Evolutionary conservation across 2,888 invertebrate species (phyloP), one percentile per base, ranked within the genome.

Genomic region (Elegia similella): DNA sequence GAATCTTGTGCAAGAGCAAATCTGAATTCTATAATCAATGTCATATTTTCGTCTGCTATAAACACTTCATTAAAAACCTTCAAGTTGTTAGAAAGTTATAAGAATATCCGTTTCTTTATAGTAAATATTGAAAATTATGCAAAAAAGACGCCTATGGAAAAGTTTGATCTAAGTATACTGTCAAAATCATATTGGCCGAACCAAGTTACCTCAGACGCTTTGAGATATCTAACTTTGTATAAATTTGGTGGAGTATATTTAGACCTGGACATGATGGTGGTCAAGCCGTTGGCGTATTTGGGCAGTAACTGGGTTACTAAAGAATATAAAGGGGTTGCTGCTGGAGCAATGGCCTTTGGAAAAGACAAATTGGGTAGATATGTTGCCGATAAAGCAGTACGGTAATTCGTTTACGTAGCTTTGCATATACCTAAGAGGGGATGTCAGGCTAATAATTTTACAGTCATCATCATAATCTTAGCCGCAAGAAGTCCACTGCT

Each of bases 241-340:
- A 95, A 95, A 72, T 96, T 93, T 77, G 95, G 96, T 10, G 96
- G 96, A 0, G 93, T 95, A 53, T 96, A 96, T 74, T 78, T 96
- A 55, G 96, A 96, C 69, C 82, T 95, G 64, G 96, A 96, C 76
- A 93, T 95, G 2, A 89, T 96, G 12, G 93, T 96, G 2, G 91
- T 93, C 16, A 94, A 93, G 63, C 84, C 92, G 6, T 73, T 95
- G 43, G 89, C 92, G 16, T 74, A 84, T 2, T 72, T 95, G 52
- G 84, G 76, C 0, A 80, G 76, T 23, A 94, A 44, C 10, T 44
- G 44, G 44, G 44, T 17, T 12, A 7, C 16, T 17, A 12, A 8
- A 10, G 44, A 44, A 44, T 1, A 2, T 10, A 5, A 17, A 17
- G 3, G 17, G 8, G 10, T 44, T 17, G 44, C 17, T 23, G 17